These are phyloP conservation scores for Apoda limacodes DNA, from an alignment of 2,888 invertebrate species.

Conservation along the genomic window DNA sequence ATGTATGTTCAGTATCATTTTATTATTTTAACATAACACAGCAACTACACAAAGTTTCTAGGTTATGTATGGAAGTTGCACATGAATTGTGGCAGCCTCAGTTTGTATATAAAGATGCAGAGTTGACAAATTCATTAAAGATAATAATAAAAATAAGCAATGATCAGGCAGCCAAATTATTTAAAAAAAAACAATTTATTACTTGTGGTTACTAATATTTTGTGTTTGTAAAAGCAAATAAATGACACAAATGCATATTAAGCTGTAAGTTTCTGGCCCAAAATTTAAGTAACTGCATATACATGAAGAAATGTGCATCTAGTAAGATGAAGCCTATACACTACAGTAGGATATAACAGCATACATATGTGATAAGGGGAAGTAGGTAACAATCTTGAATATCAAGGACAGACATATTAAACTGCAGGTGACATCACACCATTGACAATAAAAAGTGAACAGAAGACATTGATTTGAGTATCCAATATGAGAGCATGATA, in stretches of 20 bases:
- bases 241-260: too few species aligned
- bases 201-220: too few species aligned
- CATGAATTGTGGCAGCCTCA: slow-evolving; percentile 30
- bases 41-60: too few species aligned
- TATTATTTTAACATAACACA: too few species aligned
- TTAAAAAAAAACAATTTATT: slow-evolving; percentile 15
- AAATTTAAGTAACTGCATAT: too few species aligned
- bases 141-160: slow-evolving; percentile 35
- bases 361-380: slow-evolving; percentile 9
- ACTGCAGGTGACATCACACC: slow-evolving; percentile 15
- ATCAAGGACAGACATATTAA: slow-evolving; percentile 14
- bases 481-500: too few species aligned
- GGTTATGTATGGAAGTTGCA: slow-evolving; percentile 24
- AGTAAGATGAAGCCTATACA: too few species aligned
- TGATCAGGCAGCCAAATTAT: slow-evolving; percentile 22
- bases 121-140: slow-evolving; percentile 50
- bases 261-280: too few species aligned
- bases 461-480: slow-evolving; percentile 49
- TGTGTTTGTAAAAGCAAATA: too few species aligned
- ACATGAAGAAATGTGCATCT: too few species aligned
- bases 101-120: slow-evolving; percentile 60
- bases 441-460: slow-evolving; percentile 23
- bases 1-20: too few species aligned
- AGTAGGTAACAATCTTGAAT: slow-evolving; percentile 10
- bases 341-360: too few species aligned